phyloP scores from a whole-genome alignment of 2,113 vertebrate species.

The Coturnix japonica region DNA sequence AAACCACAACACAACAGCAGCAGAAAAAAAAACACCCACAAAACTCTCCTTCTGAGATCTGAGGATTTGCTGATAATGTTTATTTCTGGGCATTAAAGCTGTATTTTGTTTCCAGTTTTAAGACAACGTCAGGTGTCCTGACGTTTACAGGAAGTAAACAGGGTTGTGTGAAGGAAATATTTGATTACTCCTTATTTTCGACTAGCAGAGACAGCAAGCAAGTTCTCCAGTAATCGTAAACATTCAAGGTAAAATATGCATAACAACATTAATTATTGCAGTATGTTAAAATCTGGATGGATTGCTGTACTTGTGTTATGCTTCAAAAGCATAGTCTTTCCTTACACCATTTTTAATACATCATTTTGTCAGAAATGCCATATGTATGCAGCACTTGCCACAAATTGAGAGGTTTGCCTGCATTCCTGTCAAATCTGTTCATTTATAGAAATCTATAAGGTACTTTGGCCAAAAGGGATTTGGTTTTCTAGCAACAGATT shows the following conservation, averaged over 20 bases:
- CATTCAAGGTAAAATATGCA: neutral
- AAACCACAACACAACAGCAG: no score
- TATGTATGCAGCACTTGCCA: neutral
- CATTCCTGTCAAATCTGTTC: conserved; percentile 31
- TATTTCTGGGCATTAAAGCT: neutral
- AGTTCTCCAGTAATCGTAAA: neutral
- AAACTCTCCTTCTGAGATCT: neutral
- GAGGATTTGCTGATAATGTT: neutral
- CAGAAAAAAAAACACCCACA: no score
- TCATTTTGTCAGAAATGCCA: neutral
- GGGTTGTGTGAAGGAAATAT: neutral
- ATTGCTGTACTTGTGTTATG: neutral
- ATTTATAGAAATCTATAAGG: conserved; percentile 39
- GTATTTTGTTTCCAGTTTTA: neutral
- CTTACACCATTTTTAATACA: neutral
- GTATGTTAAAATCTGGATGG: neutral
- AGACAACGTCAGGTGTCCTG: neutral
- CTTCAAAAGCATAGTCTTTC: neutral
- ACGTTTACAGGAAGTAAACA: neutral
- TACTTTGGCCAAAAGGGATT: conserved; percentile 23
- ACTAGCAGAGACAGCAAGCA: neutral
- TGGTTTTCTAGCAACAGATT: neutral
- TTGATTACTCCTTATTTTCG: neutral
- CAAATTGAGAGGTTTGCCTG: conserved; percentile 8
- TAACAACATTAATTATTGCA: neutral